Conservation (phyloP, 2,113 vertebrate genomes). For the Barnardius zonarius region DNA sequence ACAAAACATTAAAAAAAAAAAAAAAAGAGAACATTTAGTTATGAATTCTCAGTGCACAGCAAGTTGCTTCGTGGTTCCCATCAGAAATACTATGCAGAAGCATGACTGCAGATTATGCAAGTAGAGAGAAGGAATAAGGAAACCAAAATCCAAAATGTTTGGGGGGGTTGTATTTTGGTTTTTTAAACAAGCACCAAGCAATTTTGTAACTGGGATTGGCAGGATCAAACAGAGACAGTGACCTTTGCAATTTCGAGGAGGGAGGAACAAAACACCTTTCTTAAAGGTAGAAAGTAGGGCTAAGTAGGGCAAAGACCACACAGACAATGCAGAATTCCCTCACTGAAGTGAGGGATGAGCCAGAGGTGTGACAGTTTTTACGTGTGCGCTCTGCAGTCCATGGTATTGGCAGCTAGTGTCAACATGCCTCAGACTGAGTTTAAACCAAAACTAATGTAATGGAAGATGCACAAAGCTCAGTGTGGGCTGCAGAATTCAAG, state of each 20-base stretch:
- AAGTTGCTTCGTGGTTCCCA: background rate
- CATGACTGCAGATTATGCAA: background rate
- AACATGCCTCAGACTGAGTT: background rate
- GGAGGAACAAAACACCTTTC: background rate
- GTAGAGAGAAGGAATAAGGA: background rate
- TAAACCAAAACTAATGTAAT: background rate
- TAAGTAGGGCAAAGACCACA: background rate
- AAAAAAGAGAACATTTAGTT: background rate
- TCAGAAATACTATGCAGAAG: background rate
- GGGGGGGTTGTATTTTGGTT: background rate
- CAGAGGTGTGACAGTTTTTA: background rate
- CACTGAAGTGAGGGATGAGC: background rate
- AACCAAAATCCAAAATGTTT: background rate
- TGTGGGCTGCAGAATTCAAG: background rate
- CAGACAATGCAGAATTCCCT: background rate
- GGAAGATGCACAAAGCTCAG: background rate
- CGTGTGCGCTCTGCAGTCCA: rapidly evolving
- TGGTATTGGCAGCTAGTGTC: background rate
- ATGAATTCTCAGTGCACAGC: background rate
- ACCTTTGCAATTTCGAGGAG: background rate
- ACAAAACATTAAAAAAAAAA: background rate
- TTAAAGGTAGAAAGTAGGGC: background rate
- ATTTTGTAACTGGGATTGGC: background rate
- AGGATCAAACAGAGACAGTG: background rate
- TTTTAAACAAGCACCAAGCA: background rate